Conservation (phyloP, 1,140 invertebrate genomes). For the Drosophila teissieri region DNA sequence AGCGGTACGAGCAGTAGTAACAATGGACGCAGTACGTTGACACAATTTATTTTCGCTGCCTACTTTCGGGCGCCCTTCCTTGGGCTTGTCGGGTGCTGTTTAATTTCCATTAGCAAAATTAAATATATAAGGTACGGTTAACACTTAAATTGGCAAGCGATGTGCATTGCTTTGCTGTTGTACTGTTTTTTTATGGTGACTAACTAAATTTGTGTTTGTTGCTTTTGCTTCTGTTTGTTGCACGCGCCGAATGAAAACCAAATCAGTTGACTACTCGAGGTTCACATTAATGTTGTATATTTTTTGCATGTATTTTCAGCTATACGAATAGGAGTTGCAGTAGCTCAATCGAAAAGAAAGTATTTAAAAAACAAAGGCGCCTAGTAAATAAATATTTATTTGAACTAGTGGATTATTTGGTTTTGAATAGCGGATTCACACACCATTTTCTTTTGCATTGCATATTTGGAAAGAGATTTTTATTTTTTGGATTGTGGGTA, state of each 20-base stretch:
- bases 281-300: constrained; percentile 28
- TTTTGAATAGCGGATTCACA: constrained; percentile 68
- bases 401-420: constrained; percentile 30
- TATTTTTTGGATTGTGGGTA: constrained; percentile 4
- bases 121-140: constrained; percentile 62
- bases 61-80: constrained; percentile 20
- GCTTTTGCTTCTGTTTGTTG: constrained; percentile 61
- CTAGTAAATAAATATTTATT: constrained; percentile 23
- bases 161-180: constrained; percentile 41
- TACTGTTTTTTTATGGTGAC: constrained; percentile 20
- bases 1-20: constrained; percentile 33
- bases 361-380: constrained; percentile 18
- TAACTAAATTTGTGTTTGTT: constrained; percentile 55
- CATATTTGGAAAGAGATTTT: constrained; percentile 34
- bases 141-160: constrained; percentile 49
- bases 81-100: constrained; percentile 37
- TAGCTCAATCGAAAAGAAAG: constrained; percentile 10
- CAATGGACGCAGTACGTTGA: constrained; percentile 31
- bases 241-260: constrained; percentile 84
- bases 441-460: constrained; percentile 66
- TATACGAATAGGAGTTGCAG: constrained; percentile 47
- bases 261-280: constrained; percentile 69
- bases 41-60: constrained; percentile 37
- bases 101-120: constrained; percentile 75
- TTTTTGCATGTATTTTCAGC: constrained; percentile 32